Percentiles rank a stretch among this genome's conserved stretches.
These are phyloP conservation scores for Rhodeus uyekii DNA, from an alignment of 2,797 vertebrate genomes.

Conservation along the genomic window DNA sequence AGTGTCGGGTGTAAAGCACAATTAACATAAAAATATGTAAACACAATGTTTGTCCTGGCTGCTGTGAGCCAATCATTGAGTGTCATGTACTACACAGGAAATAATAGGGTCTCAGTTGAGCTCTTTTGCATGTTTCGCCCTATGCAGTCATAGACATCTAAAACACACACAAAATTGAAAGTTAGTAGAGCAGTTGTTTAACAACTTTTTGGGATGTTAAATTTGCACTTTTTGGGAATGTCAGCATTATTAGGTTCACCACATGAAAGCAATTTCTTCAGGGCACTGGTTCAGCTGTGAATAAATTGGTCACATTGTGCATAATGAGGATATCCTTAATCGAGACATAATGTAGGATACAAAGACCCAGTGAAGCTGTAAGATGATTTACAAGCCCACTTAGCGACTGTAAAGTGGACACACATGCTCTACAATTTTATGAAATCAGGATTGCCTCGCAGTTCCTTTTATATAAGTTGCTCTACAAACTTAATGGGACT, in stretches of 20 bases:
- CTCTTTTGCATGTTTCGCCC: not conserved
- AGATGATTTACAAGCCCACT: conserved; percentile 38
- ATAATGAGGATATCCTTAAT: conserved; percentile 28
- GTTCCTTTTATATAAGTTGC: not conserved
- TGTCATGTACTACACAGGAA: conserved; percentile 20
- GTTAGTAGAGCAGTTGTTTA: conserved; percentile 12
- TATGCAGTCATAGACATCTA: conserved; percentile 18
- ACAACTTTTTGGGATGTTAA: not conserved
- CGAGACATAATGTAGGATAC: conserved; percentile 30
- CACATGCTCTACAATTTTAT: not conserved
- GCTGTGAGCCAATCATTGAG: conserved; percentile 30
- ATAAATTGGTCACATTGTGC: conserved; percentile 30
- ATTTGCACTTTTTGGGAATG: conserved; percentile 6
- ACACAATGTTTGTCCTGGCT: conserved; percentile 32
- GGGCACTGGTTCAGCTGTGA: conserved; percentile 22
- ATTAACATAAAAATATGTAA: conserved; percentile 44
- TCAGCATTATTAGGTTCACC: conserved; percentile 9
- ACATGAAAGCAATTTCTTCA: conserved; percentile 37
- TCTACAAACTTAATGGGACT: conserved; percentile 44
- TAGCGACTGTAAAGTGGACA: conserved; percentile 2
- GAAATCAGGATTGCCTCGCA: not conserved
- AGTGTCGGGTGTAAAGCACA: conserved; percentile 14
- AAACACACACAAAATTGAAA: not conserved
- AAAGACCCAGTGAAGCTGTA: not conserved
- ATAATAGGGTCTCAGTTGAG: conserved; percentile 43